Evolutionary conservation across 2,888 invertebrate species (phyloP).

Genomic region (Xestoiulus laeticollis): DNA sequence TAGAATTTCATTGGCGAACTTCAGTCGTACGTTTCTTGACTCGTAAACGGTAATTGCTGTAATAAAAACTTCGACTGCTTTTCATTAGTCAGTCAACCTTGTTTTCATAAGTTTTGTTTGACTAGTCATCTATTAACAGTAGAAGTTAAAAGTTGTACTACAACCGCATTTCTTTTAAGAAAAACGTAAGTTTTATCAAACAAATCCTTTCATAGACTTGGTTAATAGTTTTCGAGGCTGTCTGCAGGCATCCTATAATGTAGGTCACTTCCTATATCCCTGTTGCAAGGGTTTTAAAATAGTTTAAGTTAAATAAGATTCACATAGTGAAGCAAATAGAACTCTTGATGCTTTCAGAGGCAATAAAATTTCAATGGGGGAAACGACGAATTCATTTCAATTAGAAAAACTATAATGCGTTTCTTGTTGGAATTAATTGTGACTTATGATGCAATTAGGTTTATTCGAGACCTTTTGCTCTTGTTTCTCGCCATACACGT

Average conservation of each 20-base stretch:
- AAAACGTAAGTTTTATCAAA: slow-evolving; percentile 11
- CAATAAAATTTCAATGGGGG: slow-evolving; percentile 1
- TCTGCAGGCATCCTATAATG: neutral
- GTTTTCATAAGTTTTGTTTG: neutral
- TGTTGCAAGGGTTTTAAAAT: neutral
- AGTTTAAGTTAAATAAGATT: slow-evolving; percentile 20
- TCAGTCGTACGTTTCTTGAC: neutral
- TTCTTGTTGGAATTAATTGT: slow-evolving; percentile 36
- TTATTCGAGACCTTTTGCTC: neutral
- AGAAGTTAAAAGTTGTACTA: neutral
- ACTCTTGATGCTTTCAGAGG: neutral
- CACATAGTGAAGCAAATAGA: neutral
- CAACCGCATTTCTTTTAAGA: neutral
- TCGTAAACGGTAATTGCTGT: neutral
- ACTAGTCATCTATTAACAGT: neutral
- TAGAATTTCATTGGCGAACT: neutral
- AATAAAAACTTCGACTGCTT: neutral
- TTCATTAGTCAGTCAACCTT: slow-evolving; percentile 6
- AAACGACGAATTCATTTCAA: slow-evolving; percentile 19
- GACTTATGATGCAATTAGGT: slow-evolving; percentile 35
- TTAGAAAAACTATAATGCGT: slow-evolving; percentile 12
- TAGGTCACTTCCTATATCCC: neutral
- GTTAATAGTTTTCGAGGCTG: slow-evolving; percentile 5
- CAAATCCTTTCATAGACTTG: slow-evolving; percentile 10
- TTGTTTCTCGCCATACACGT: neutral